A percentile compares a stretch with the other conserved stretches of the same genome.
phyloP scores from a whole-genome alignment of 2,797 vertebrate genomes.

The Trachurus trachurus region DNA sequence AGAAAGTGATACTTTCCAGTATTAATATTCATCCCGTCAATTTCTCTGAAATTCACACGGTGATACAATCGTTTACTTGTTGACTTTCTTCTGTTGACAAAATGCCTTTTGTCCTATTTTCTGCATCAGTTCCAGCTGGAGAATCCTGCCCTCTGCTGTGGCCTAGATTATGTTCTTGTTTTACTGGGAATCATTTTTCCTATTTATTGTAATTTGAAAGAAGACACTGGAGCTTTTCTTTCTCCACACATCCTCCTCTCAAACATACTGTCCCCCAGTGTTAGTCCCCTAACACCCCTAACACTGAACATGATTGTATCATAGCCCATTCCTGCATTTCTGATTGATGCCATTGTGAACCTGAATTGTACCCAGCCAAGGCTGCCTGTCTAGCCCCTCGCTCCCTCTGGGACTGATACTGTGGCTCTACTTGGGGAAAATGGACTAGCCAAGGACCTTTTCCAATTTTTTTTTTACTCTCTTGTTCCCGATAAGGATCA shows the following conservation, averaged over 20 bases:
- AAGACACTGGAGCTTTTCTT: not conserved
- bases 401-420: constrained; percentile 34
- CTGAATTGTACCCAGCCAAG: constrained; percentile 25
- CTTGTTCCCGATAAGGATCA: constrained; percentile 74
- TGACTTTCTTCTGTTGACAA: constrained; percentile 3
- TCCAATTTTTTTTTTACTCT: constrained; percentile 45
- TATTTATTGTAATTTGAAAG: not conserved
- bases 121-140: not conserved
- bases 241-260: not conserved
- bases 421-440: constrained; percentile 28
- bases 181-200: not conserved
- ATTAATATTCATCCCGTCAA: not conserved
- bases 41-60: constrained; percentile 5
- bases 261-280: not conserved
- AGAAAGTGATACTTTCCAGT: constrained; percentile 6
- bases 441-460: constrained; percentile 52
- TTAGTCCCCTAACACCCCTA: constrained; percentile 2
- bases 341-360: constrained; percentile 24
- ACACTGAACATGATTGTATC: not conserved
- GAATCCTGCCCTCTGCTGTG: not conserved
- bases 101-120: not conserved
- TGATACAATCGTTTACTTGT: not conserved
- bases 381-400: constrained; percentile 27
- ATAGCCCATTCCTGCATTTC: constrained; percentile 26
- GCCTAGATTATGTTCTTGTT: not conserved